Conservation (phyloP, 2,113 vertebrate genomes). For the Setophaga coronata region DNA sequence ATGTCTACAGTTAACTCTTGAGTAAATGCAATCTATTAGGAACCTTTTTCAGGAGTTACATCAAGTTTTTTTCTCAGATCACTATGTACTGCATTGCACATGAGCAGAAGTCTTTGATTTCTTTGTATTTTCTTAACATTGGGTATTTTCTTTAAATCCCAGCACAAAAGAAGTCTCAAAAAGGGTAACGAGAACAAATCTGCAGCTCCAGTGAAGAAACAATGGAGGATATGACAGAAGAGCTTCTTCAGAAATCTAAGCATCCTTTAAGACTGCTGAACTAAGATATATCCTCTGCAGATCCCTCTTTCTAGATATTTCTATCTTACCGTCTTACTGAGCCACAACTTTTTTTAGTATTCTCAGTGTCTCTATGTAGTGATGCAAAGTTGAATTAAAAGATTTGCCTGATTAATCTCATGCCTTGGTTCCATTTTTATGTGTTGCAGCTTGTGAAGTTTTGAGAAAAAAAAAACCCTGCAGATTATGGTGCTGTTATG, state of each 20-base stretch:
- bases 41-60: neutral
- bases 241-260: constrained; percentile 68
- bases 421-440: neutral
- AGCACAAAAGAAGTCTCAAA: constrained; percentile 78
- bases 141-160: constrained; percentile 57
- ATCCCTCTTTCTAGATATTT: neutral
- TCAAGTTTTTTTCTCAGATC: neutral
- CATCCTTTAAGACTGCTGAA: constrained; percentile 83
- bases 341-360: neutral
- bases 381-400: neutral
- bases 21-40: neutral
- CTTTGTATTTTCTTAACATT: neutral
- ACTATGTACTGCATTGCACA: neutral
- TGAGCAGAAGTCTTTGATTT: neutral
- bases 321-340: neutral
- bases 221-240: constrained; percentile 66
- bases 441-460: neutral
- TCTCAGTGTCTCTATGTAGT: neutral
- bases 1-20: neutral
- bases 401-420: neutral
- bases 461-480: neutral
- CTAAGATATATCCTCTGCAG: neutral
- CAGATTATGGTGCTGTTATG: neutral
- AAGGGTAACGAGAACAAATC: constrained; percentile 80
- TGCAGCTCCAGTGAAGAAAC: constrained; percentile 70